These are phyloP conservation scores for Gastrophysa polygoni DNA, from an alignment of 2,888 invertebrate genomes.

Conservation along the genomic window DNA sequence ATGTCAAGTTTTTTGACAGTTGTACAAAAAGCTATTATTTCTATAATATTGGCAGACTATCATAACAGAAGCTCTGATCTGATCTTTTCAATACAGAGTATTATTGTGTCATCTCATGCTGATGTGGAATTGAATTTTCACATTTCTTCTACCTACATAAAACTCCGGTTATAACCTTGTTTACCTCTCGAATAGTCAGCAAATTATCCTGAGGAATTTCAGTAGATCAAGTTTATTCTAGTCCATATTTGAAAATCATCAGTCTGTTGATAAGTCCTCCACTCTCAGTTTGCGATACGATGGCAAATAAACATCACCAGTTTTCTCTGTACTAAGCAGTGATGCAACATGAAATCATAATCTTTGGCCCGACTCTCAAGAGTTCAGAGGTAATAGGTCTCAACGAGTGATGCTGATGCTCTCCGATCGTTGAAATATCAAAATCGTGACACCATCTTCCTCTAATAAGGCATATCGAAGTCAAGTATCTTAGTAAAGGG, in stretches of 20 bases:
- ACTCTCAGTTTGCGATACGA: neutral
- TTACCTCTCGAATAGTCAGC: too few relatives aligned
- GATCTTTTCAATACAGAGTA: too few relatives aligned
- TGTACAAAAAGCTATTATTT: too few relatives aligned
- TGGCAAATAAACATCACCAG: slow-evolving; percentile 21
- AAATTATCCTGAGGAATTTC: too few relatives aligned
- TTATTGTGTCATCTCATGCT: too few relatives aligned
- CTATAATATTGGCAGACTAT: too few relatives aligned
- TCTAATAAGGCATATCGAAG: slow-evolving; percentile 10
- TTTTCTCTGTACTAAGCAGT: slow-evolving; percentile 18
- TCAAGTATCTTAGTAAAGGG: neutral
- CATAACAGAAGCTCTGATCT: too few relatives aligned
- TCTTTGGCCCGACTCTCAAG: slow-evolving; percentile 22
- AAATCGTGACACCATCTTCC: slow-evolving; percentile 22
- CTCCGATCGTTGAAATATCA: slow-evolving; percentile 21
- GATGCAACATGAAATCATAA: slow-evolving; percentile 19
- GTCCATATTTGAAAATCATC: too few relatives aligned
- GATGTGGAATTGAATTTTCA: too few relatives aligned
- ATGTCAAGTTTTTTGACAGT: too few relatives aligned
- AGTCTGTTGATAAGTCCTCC: neutral
- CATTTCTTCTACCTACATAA: too few relatives aligned
- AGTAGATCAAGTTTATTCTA: neutral
- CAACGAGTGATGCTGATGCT: slow-evolving; percentile 13
- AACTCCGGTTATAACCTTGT: too few relatives aligned
- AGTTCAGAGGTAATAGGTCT: slow-evolving; percentile 37